A percentile compares a stretch with the other conserved stretches of the same genome.
Conservation (phyloP, 2,797 vertebrate genomes). For the Lithobates sylvaticus region DNA sequence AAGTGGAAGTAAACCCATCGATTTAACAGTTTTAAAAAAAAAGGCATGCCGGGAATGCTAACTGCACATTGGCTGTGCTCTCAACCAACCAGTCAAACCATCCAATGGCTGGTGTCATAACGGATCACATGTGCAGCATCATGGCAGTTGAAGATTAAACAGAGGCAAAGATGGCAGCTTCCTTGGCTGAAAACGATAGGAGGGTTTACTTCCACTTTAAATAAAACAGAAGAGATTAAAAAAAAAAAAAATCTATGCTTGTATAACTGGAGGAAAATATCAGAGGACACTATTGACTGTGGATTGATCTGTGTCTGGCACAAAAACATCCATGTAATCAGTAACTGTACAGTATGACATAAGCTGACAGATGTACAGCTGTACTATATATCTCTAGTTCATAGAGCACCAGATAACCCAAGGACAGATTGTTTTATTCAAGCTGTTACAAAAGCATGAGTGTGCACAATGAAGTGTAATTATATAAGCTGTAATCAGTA, state of each 20-base stretch:
- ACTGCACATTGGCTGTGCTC: too few relatives aligned
- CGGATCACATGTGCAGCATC: too few relatives aligned
- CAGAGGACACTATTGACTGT: neutral
- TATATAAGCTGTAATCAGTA: slow-evolving; percentile 17
- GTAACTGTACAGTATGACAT: neutral
- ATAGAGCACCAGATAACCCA: neutral
- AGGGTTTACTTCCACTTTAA: too few relatives aligned
- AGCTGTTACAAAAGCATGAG: slow-evolving; percentile 30
- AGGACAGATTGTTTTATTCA: neutral
- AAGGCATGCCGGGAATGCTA: too few relatives aligned
- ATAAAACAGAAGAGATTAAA: neutral
- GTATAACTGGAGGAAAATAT: neutral
- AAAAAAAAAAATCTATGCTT: neutral
- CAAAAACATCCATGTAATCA: neutral
- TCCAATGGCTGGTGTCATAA: too few relatives aligned
- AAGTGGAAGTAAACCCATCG: too few relatives aligned
- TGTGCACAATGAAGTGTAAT: slow-evolving; percentile 2
- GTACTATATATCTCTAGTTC: neutral
- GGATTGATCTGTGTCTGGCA: neutral
- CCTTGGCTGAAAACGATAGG: too few relatives aligned
- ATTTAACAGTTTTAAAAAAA: too few relatives aligned
- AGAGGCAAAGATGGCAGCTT: too few relatives aligned
- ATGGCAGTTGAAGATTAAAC: too few relatives aligned
- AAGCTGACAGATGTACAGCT: neutral
- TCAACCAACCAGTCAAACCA: too few relatives aligned